Conservation (phyloP, 1,140 invertebrate species). For the Anoplolepis gracilipes region DNA sequence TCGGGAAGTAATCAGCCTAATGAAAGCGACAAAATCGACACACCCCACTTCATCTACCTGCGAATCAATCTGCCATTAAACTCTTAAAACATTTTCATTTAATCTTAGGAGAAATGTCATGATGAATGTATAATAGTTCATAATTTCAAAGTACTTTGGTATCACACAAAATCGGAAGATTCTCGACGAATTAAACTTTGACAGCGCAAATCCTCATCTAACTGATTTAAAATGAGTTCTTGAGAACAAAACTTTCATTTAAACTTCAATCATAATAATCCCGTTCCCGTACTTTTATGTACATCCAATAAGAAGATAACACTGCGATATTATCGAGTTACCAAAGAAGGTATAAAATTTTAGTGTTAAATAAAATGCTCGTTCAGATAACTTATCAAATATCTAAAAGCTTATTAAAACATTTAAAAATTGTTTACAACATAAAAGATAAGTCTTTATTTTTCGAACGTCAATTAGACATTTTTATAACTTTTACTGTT, state of each 20-base stretch:
- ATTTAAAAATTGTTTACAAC: neutral
- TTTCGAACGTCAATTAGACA: neutral
- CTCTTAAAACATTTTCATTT: constrained; percentile 15
- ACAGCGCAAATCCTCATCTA: neutral
- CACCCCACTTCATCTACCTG: neutral
- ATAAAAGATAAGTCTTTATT: neutral
- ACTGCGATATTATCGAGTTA: neutral
- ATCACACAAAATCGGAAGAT: neutral
- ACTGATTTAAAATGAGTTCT: neutral
- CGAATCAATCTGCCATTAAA: constrained; percentile 15
- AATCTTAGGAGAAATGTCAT: constrained; percentile 5
- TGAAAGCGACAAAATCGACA: constrained; percentile 35
- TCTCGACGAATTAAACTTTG: neutral
- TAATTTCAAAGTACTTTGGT: neutral
- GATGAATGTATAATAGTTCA: neutral
- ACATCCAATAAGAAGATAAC: neutral
- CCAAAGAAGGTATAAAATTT: neutral
- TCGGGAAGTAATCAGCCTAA: constrained; percentile 23
- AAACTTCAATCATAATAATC: neutral
- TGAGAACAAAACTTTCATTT: constrained; percentile 4
- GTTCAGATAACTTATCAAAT: neutral
- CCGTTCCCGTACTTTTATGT: no score
- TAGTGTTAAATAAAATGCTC: neutral
- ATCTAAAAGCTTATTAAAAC: neutral
- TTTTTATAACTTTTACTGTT: constrained; percentile 3